These are phyloP conservation scores for Biston stratarius DNA, from an alignment of 2,888 invertebrate genomes.

Conservation along the genomic window DNA sequence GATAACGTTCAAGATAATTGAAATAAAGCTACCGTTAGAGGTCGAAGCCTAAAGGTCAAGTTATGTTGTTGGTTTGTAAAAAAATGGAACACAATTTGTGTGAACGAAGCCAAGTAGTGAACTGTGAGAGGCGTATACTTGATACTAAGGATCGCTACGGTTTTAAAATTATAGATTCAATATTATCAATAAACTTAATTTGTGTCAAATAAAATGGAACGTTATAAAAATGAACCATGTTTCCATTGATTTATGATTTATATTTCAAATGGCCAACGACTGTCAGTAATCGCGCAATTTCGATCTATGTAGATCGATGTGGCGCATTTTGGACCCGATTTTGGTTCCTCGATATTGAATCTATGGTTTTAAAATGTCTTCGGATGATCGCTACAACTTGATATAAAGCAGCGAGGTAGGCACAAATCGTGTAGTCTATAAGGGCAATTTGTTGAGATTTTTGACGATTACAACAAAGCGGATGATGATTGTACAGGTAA, in stretches of 20 bases:
- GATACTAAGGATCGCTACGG: constrained; percentile 3
- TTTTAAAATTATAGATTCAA: too few relatives aligned
- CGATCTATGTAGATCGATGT: too few relatives aligned
- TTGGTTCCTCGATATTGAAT: not conserved
- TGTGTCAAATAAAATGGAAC: too few relatives aligned
- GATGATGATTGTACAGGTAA: constrained; percentile 74
- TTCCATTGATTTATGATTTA: too few relatives aligned
- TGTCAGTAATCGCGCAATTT: too few relatives aligned
- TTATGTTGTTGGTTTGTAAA: constrained; percentile 4
- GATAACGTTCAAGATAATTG: constrained; percentile 10
- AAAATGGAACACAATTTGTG: not conserved
- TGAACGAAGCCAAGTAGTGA: not conserved
- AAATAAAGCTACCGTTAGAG: not conserved
- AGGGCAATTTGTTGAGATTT: constrained; percentile 74
- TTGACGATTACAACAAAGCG: constrained; percentile 78
- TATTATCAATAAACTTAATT: too few relatives aligned
- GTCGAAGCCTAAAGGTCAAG: not conserved
- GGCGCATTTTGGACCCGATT: too few relatives aligned
- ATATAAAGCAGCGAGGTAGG: constrained; percentile 62
- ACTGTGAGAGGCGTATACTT: not conserved
- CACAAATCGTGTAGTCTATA: constrained; percentile 76
- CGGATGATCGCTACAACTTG: constrained; percentile 31
- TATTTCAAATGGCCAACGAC: too few relatives aligned
- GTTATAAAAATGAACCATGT: too few relatives aligned
- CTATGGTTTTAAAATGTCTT: not conserved